Percentiles rank a stretch among this genome's conserved stretches.
phyloP scores from a whole-genome alignment of 2,113 vertebrate genomes.

The Neodon shergylaensis region DNA sequence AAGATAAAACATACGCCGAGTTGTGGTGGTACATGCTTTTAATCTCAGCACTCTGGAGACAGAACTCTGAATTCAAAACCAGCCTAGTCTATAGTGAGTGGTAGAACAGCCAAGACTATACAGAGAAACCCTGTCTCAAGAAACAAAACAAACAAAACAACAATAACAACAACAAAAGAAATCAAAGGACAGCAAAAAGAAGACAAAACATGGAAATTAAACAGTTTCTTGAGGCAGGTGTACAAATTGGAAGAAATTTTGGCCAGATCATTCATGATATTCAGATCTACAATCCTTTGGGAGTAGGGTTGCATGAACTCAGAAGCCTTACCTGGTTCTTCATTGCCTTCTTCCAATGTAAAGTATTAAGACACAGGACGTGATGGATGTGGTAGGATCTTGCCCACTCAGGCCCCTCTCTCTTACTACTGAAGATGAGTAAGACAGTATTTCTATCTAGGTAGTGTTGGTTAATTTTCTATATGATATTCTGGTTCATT shows the following conservation, averaged over 20 bases:
- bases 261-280: conserved; percentile 83
- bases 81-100: too few species aligned
- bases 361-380: conserved; percentile 84
- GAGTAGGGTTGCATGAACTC: conserved; percentile 83
- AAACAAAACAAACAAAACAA: too few species aligned
- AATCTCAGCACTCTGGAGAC: too few species aligned
- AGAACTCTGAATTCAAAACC: too few species aligned
- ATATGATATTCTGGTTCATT: conserved; percentile 87
- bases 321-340: conserved; percentile 88
- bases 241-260: conserved; percentile 82
- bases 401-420: conserved; percentile 70
- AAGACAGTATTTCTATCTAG: conserved; percentile 88
- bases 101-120: too few species aligned
- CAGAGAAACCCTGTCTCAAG: too few species aligned
- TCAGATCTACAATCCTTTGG: conserved; percentile 86
- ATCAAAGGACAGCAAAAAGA: conserved; percentile 57
- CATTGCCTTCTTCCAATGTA: conserved; percentile 75
- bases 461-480: conserved; percentile 85
- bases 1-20: too few species aligned
- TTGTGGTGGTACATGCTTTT: too few species aligned
- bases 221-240: conserved; percentile 87
- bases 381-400: conserved; percentile 84
- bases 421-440: conserved; percentile 83
- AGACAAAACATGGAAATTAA: conserved; percentile 82
- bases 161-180: too few species aligned